phyloP scores from a whole-genome alignment of 2,888 invertebrate species.

The Cynaeus angustus region DNA sequence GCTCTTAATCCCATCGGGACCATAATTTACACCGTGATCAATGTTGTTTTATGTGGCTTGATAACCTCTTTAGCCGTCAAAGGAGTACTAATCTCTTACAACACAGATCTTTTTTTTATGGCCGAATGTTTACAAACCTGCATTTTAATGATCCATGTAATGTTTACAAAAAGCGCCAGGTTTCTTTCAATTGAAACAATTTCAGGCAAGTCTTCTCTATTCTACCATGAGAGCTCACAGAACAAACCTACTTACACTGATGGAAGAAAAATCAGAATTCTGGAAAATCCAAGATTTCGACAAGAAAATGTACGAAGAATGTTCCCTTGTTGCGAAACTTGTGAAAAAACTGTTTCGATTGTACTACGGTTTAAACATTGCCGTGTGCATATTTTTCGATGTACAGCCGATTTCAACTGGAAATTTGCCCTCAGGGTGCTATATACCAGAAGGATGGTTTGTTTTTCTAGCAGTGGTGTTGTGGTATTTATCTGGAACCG shows the following conservation, averaged over 20 bases:
- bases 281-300: conserved; percentile 16
- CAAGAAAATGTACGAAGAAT: background rate
- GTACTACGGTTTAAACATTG: background rate
- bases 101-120: background rate
- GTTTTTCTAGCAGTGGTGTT: background rate
- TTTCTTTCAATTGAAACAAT: background rate
- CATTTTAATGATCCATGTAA: conserved; percentile 16
- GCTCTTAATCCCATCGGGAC: background rate
- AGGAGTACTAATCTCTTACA: conserved; percentile 12
- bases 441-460: conserved; percentile 12
- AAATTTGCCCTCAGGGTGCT: conserved; percentile 1
- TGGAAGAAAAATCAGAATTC: conserved; percentile 15
- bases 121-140: conserved; percentile 21
- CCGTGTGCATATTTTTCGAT: background rate
- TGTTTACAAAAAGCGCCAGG: no score
- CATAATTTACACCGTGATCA: background rate
- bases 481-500: conserved; percentile 18
- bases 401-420: conserved; percentile 8
- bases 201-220: background rate
- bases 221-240: background rate
- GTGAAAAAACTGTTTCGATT: conserved; percentile 3
- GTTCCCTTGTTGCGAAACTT: background rate
- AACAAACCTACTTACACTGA: background rate
- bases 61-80: background rate
- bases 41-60: background rate